Evolutionary conservation across 2,888 invertebrate species (phyloP).

Genomic region (Rosalia funebris): DNA sequence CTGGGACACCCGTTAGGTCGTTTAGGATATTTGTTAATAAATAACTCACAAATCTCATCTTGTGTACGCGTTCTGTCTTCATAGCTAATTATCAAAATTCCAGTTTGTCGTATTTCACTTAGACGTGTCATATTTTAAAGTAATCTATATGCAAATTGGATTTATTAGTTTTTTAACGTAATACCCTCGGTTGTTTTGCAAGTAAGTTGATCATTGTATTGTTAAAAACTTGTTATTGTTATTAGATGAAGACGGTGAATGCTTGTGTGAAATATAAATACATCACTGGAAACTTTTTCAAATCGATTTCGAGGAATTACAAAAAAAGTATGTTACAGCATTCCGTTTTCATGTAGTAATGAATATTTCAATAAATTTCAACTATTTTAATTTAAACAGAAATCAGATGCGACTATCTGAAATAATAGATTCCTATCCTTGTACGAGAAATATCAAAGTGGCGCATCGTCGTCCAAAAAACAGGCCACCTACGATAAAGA

Average conservation of each 20-base stretch:
- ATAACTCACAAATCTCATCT: too few species aligned
- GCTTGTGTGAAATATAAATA: constrained; percentile 50
- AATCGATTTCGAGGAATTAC: constrained; percentile 50
- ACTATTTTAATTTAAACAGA: constrained; percentile 57
- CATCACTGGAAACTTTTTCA: constrained; percentile 45
- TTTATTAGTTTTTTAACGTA: too few species aligned
- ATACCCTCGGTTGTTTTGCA: too few species aligned
- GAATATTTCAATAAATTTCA: constrained; percentile 63
- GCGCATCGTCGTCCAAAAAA: constrained; percentile 48
- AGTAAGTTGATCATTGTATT: too few species aligned
- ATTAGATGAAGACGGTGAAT: constrained; percentile 38
- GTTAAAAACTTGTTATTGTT: constrained; percentile 35
- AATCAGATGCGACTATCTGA: constrained; percentile 49
- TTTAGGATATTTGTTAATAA: too few species aligned
- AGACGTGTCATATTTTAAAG: too few species aligned
- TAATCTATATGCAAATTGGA: too few species aligned
- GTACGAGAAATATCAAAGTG: constrained; percentile 45
- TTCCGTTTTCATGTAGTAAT: constrained; percentile 60
- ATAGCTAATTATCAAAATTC: too few species aligned
- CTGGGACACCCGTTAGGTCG: too few species aligned
- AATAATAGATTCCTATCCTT: constrained; percentile 47
- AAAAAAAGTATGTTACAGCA: constrained; percentile 52
- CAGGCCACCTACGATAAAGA: constrained; percentile 56
- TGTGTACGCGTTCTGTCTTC: too few species aligned
- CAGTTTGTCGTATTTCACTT: too few species aligned